These are phyloP conservation scores for Gryon sp. DNA, from an alignment of 1,140 invertebrate genomes.

Conservation along the genomic window DNA sequence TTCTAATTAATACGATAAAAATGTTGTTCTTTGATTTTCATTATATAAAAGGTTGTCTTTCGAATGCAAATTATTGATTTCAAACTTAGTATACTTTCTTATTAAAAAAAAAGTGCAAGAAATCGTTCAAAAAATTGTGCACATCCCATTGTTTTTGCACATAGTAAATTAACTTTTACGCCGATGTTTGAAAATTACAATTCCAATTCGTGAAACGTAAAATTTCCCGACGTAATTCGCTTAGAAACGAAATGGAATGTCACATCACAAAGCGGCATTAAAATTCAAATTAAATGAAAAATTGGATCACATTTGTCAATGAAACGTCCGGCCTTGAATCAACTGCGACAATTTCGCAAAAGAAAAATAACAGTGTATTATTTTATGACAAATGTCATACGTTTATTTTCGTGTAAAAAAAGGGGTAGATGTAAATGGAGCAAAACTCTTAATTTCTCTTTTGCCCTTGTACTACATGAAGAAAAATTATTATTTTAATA, in stretches of 20 bases:
- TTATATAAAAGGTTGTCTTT: constrained; percentile 12
- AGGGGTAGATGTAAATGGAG: not conserved
- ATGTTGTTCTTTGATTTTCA: not conserved
- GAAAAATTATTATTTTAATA: constrained; percentile 53
- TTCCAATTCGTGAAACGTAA: constrained; percentile 40
- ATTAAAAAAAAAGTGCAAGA: too few species aligned
- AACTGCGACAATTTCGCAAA: constrained; percentile 25
- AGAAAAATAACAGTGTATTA: constrained; percentile 43
- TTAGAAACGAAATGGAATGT: constrained; percentile 43
- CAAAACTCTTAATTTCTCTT: constrained; percentile 17
- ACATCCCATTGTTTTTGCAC: constrained; percentile 5
- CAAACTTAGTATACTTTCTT: too few species aligned
- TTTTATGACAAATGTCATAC: constrained; percentile 44
- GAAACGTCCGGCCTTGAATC: constrained; percentile 36
- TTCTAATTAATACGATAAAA: constrained; percentile 39
- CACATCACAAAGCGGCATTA: constrained; percentile 41
- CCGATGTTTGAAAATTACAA: constrained; percentile 46
- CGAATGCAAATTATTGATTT: too few species aligned
- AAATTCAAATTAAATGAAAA: constrained; percentile 56
- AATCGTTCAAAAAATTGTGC: too few species aligned
- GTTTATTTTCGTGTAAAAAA: constrained; percentile 19
- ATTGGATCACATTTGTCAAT: constrained; percentile 55
- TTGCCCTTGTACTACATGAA: constrained; percentile 4
- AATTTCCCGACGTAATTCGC: constrained; percentile 44
- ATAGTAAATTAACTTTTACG: constrained; percentile 35